These are phyloP conservation scores for Steinernema carpocapsae DNA, from an alignment of 2,888 invertebrate genomes.

Conservation along the genomic window DNA sequence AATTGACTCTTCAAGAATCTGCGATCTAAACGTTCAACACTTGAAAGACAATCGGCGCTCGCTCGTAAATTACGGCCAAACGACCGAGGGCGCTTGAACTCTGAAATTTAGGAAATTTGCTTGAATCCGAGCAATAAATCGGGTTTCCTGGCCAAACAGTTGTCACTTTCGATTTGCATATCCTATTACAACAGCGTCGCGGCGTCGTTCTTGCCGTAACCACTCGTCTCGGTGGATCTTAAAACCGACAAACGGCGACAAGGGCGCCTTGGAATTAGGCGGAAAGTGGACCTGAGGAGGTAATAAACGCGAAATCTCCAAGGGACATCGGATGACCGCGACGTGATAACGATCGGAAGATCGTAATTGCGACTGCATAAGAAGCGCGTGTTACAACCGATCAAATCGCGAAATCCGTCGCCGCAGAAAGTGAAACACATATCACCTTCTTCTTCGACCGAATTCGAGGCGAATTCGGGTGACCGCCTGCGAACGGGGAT, in stretches of 20 bases:
- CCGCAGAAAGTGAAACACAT: neutral
- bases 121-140: neutral
- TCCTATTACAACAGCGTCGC: slow-evolving; percentile 15
- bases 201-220: neutral
- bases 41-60: neutral
- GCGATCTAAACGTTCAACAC: neutral
- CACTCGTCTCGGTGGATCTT: neutral
- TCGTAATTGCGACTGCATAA: slow-evolving; percentile 26
- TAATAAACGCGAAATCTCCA: slow-evolving; percentile 21
- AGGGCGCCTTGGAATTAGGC: neutral
- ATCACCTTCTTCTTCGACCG: slow-evolving; percentile 25
- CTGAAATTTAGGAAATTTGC: neutral
- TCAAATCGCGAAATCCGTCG: slow-evolving; percentile 3
- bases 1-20: too few relatives aligned
- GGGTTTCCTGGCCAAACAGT: neutral
- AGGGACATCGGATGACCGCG: slow-evolving; percentile 22
- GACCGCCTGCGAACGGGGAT: neutral
- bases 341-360: slow-evolving; percentile 33
- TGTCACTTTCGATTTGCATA: slow-evolving; percentile 33
- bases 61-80: neutral
- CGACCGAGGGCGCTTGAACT: neutral
- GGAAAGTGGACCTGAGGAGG: neutral
- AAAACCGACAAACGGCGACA: too few relatives aligned
- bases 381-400: slow-evolving; percentile 17
- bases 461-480: neutral